Base-by-base conservation (phyloP, 2,797 vertebrate genomes). In the Myotis myotis region DNA sequence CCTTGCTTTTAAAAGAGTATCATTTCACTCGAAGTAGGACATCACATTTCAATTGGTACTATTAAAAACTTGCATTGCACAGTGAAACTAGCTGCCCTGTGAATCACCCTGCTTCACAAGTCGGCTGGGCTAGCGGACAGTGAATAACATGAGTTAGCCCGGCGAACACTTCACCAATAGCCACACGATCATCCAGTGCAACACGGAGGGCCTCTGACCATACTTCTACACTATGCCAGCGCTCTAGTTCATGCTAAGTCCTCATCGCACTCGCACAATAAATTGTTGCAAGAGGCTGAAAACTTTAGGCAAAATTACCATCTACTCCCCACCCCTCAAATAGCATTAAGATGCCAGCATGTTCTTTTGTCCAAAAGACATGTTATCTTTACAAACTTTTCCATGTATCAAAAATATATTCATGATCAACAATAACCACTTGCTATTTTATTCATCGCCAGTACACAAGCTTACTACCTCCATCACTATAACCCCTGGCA, bases 11-110 rank as follows among this genome's bases (percentile, higher is more conserved):
- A 49, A 51, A 95, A 94, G 70, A 89, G n/a, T 33, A 47, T 75
- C 87, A 33, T 81, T 96, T 89, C 81, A 81, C 88, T 64, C 86
- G 86, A 82, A 96, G 82, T 70, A 93, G 91, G 83, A 87, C 96
- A 96, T 60, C 55, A 66, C 75, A 81, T 57, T 51, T 76, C 76
- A 66, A 68, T 87, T 57, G 38, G 71, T 76, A 78, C 87, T 93
- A 95, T 87, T 96, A 95, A 97, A 97, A 97, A 90, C 94, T 91
- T 92, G 51, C 28, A 53, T 76, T 95, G 64, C 53, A 93, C 25
- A 36, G 88, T 17, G 87, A 96, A 96, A 93, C 62, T 95, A 93
- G 95, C 25, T 72, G 95, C 33, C 64, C 74, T 0, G 10, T 76
- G 60, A 95, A 93, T 89, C 51, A 79, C 44, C n/a, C 49, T 68